Evolutionary conservation across 2,888 invertebrate species (phyloP), one percentile per base, ranked within the genome.

Genomic region (Drosophila greeni): DNA sequence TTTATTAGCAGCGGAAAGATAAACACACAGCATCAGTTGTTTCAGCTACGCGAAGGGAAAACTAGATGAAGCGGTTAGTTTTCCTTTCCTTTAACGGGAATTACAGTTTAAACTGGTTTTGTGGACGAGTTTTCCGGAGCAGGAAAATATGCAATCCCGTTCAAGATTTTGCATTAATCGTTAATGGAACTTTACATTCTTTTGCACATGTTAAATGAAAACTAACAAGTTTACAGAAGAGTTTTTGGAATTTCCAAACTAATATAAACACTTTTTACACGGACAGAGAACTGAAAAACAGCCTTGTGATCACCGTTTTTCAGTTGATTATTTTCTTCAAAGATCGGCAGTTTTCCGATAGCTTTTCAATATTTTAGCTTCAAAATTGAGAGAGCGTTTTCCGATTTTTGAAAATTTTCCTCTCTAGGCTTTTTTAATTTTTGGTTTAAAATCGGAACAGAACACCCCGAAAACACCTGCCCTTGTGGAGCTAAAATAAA

Each of bases 401-500:
- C 18, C 29, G 45, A 47, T 47, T 47, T 45, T 45, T 20, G 20
- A 0, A 9, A 4, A 16, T 18, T 54, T 24, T 24, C 14, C 31
- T 33, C 33, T 11, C 16, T 37, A 16, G 53, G 31, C 33, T 9
- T 33, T 16, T 16, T 18, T 11, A 51, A 20, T 34, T 14, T 55
- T 26, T 36, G 36, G 26, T 53, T 12, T 20, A 37, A 56, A 56
- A 53, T 56, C 55, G 31, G 45, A 18, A 47, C 53, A 56, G 53
- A 36, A 24, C 29, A 42, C 16, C 54, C 54, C 54, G 54, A 51
- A 34, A 45, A 47, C 55, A 54, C 54, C 55, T 56, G 59, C 58
- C 58, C 58, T 58, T 58, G 58, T 59, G 58, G 34, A 42, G 58
- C 59, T 59, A 59, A 56, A 56, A 56, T 59, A 40, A 59, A 58